Evolutionary conservation across 2,888 invertebrate genomes (phyloP), one percentile per base, ranked within the genome.

Genomic region (Melieria crassipennis): DNA sequence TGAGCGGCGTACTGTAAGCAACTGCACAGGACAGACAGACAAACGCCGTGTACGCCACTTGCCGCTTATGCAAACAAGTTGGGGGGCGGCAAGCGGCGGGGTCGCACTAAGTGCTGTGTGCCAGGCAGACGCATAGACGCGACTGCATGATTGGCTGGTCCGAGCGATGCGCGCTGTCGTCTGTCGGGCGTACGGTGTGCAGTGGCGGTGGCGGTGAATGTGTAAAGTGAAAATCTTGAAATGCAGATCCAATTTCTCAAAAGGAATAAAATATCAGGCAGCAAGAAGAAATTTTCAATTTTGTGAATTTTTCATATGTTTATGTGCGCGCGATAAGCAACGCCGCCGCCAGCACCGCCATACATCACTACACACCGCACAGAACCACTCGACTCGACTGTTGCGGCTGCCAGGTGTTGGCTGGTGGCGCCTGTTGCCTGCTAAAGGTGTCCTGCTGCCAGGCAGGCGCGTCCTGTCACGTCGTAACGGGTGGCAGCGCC

Each of bases 221-320:
- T 60, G 67, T 10, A 60, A 70, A 45, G 57, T 63, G 50, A 67
- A 67, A 67, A 60, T 56, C 69, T 69, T 62, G 63, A 69, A 58
- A 62, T 69, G 69, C 56, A 74, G 78, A 82, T 82, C 79, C 81
- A 83, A 81, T 80, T 80, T 83, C 80, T 81, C 81, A 82, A 80
- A 82, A 75, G 77, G 78, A 79, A 80, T 80, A 74, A 72, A 70
- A 74, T 74, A 74, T 72, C 65, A 73, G 69, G 70, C 65, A 64
- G 65, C n/a, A 65, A 69, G 42, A 68, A 64, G 52, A 70, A 70
- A 65, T 69, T 73, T 71, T 66, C 69, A 71, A 71, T 71, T 71
- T 72, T 56, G 60, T 72, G 71, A 71, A 71, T 71, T 64, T 73
- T 73, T 73, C 71, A 71, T 71, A 73, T 62, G 70, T 45, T 70